Evolutionary conservation across 1,140 invertebrate species (phyloP).

Genomic region (Cydia strobilella): DNA sequence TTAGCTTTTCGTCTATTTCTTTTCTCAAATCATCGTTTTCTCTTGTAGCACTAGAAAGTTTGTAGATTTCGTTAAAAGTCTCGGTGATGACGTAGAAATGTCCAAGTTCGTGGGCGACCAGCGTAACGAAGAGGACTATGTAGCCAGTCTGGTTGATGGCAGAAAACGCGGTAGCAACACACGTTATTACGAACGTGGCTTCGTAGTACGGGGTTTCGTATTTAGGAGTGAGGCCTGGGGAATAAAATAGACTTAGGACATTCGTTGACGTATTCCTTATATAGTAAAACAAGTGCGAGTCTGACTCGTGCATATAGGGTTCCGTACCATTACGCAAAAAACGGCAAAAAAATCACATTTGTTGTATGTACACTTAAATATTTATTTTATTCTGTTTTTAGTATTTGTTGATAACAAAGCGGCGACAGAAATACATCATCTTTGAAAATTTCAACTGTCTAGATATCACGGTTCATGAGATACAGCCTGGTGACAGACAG

Average conservation of each 20-base stretch:
- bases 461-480: too few relatives aligned
- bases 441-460: too few relatives aligned
- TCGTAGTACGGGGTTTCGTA: constrained; percentile 49
- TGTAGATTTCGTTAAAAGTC: constrained; percentile 38
- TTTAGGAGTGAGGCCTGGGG: constrained; percentile 44
- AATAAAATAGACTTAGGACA: constrained; percentile 25
- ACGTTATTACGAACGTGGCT: constrained; percentile 44
- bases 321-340: too few relatives aligned
- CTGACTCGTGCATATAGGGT: too few relatives aligned
- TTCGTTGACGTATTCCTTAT: too few relatives aligned
- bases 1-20: constrained; percentile 37
- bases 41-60: background rate
- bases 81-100: constrained; percentile 51
- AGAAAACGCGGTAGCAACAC: constrained; percentile 44
- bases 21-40: constrained; percentile 13
- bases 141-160: constrained; percentile 51
- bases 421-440: too few relatives aligned
- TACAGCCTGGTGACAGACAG: too few relatives aligned
- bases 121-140: constrained; percentile 47
- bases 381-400: too few relatives aligned
- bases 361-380: too few relatives aligned
- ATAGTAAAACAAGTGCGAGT: too few relatives aligned
- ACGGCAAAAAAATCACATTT: too few relatives aligned
- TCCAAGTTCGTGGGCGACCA: constrained; percentile 46
- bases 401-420: too few relatives aligned